phyloP scores from a whole-genome alignment of 2,888 invertebrate species.

The Cephus runcator region DNA sequence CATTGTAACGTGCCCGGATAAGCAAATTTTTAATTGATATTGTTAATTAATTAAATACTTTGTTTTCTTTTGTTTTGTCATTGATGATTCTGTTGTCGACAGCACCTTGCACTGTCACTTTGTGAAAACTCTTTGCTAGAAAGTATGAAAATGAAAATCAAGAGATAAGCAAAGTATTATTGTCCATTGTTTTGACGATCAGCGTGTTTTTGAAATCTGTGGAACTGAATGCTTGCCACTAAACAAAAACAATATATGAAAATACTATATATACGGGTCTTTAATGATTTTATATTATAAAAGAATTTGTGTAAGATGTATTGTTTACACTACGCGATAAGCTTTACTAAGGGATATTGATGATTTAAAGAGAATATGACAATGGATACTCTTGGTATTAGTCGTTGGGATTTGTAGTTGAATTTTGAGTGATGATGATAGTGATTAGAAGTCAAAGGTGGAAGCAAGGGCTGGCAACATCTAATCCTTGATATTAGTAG shows the following conservation, averaged over 20 bases:
- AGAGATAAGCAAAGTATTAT: background rate
- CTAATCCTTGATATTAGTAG: background rate
- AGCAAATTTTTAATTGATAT: background rate
- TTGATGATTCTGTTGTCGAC: background rate
- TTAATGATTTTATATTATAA: slow-evolving; percentile 15
- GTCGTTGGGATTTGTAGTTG: background rate
- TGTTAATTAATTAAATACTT: too few relatives aligned
- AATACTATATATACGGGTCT: slow-evolving; percentile 13
- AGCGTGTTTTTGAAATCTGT: background rate
- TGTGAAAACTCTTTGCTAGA: background rate
- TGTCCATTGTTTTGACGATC: background rate
- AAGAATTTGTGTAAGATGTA: slow-evolving; percentile 8
- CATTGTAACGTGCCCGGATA: background rate
- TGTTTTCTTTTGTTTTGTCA: too few relatives aligned
- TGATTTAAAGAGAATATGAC: background rate
- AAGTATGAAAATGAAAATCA: background rate
- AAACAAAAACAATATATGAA: background rate
- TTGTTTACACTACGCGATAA: background rate
- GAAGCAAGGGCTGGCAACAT: background rate
- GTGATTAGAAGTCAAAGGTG: background rate
- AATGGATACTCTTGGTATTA: background rate
- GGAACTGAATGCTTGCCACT: background rate
- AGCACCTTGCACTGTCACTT: background rate
- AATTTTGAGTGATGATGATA: background rate
- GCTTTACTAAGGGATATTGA: background rate